Percentiles rank a stretch among this genome's conserved stretches.
Conservation (phyloP, 1,140 invertebrate species). For the Chrysopa pallens region DNA sequence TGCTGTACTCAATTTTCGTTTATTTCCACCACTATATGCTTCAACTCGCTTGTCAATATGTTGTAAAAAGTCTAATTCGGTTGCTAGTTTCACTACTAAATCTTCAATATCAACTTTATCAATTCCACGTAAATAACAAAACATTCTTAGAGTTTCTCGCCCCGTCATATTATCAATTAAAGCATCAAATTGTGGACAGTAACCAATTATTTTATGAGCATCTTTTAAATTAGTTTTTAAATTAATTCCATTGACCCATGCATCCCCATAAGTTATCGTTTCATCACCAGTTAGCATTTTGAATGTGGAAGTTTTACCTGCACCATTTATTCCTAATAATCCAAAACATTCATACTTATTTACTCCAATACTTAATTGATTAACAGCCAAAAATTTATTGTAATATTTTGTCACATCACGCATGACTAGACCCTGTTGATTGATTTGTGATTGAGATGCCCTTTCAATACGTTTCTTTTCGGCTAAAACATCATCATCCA, state of each 20-base stretch:
- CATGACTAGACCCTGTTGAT: constrained; percentile 23
- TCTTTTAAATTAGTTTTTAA: constrained; percentile 30
- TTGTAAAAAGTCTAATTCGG: constrained; percentile 27
- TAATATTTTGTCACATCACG: constrained; percentile 49
- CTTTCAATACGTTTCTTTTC: constrained; percentile 22
- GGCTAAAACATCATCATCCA: constrained; percentile 26
- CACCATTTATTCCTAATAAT: constrained; percentile 69
- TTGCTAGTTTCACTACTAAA: constrained; percentile 21
- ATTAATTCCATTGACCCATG: constrained; percentile 23
- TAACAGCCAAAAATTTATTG: constrained; percentile 45
- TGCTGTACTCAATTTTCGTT: constrained; percentile 85
- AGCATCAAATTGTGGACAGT: constrained; percentile 75
- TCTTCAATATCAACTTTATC: constrained; percentile 21
- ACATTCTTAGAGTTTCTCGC: constrained; percentile 54
- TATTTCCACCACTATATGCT: constrained; percentile 81
- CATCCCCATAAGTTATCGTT: constrained; percentile 23
- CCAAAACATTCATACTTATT: constrained; percentile 69
- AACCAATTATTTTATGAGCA: constrained; percentile 45
- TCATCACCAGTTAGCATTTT: constrained; percentile 78
- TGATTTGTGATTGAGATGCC: constrained; percentile 8
- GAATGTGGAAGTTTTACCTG: constrained; percentile 67
- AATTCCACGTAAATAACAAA: constrained; percentile 56
- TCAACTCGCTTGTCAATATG: constrained; percentile 34
- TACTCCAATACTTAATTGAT: constrained; percentile 45
- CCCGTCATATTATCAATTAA: constrained; percentile 65